Conservation (phyloP, 2,113 vertebrate genomes). For the Sialia sialis region DNA sequence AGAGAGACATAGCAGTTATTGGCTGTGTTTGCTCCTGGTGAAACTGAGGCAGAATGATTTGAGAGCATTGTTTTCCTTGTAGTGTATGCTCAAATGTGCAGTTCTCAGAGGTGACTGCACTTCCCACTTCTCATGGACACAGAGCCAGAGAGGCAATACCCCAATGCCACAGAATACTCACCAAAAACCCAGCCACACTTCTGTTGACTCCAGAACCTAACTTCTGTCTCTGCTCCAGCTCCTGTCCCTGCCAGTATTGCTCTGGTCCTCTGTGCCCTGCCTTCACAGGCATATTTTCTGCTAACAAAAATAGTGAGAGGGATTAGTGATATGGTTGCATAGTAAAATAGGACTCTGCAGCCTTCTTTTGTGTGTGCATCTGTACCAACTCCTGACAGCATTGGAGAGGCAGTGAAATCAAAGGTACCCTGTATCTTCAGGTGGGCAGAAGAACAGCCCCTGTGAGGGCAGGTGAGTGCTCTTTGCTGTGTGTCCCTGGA, state of each 20-base stretch:
- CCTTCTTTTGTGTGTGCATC: accelerated
- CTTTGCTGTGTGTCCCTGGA: neutral
- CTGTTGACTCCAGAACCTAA: neutral
- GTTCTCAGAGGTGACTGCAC: neutral
- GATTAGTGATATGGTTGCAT: neutral
- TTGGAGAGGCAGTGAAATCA: neutral
- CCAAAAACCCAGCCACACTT: neutral
- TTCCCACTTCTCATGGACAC: neutral
- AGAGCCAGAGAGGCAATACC: neutral
- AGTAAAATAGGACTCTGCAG: neutral
- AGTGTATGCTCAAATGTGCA: neutral
- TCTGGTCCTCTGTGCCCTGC: neutral
- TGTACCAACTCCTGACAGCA: neutral
- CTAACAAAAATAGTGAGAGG: neutral
- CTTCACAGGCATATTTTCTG: neutral
- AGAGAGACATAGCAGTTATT: neutral
- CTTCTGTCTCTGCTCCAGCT: neutral
- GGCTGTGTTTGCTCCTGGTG: neutral
- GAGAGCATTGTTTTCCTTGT: neutral
- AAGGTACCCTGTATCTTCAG: neutral
- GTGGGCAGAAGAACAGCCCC: neutral
- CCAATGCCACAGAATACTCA: neutral
- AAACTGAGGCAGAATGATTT: conserved; percentile 10
- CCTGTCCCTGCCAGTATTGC: neutral
- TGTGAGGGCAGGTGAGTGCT: neutral